A percentile compares a stretch with the other conserved stretches of the same genome.
These are phyloP conservation scores for Cyphomyrus discorhynchus DNA, from an alignment of 2,113 vertebrate genomes.

Conservation along the genomic window DNA sequence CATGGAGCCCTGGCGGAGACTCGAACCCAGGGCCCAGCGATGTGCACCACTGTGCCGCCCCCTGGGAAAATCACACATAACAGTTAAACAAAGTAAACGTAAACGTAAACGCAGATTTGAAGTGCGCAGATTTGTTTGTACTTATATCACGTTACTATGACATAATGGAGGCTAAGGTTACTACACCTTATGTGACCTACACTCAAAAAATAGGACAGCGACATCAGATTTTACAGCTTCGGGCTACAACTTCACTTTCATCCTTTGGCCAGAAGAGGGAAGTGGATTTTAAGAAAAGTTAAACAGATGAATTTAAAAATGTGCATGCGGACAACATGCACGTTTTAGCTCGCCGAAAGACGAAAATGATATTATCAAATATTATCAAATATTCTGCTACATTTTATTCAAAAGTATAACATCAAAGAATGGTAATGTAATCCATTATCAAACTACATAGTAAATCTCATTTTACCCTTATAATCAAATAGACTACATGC, in stretches of 20 bases:
- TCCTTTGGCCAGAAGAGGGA: conserved; percentile 2
- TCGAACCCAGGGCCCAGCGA: too few relatives aligned
- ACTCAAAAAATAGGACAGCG: not conserved
- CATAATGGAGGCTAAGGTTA: not conserved
- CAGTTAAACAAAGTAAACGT: not conserved
- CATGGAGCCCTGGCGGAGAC: too few relatives aligned
- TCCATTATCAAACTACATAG: not conserved
- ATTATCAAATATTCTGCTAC: not conserved
- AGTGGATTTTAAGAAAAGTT: not conserved
- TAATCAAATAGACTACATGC: not conserved
- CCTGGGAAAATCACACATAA: not conserved
- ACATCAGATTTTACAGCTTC: not conserved
- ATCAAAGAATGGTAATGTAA: not conserved
- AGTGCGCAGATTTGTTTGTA: not conserved
- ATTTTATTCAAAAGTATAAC: not conserved
- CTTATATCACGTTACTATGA: not conserved
- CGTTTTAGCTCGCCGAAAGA: not conserved
- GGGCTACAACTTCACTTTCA: not conserved
- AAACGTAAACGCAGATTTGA: too few relatives aligned
- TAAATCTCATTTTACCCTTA: not conserved
- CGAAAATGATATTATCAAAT: not conserved
- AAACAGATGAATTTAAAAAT: not conserved
- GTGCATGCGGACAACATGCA: not conserved
- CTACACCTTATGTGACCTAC: not conserved
- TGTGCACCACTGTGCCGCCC: too few relatives aligned